phyloP scores from a whole-genome alignment of 2,888 invertebrate species.

The Lasiommata megera region DNA sequence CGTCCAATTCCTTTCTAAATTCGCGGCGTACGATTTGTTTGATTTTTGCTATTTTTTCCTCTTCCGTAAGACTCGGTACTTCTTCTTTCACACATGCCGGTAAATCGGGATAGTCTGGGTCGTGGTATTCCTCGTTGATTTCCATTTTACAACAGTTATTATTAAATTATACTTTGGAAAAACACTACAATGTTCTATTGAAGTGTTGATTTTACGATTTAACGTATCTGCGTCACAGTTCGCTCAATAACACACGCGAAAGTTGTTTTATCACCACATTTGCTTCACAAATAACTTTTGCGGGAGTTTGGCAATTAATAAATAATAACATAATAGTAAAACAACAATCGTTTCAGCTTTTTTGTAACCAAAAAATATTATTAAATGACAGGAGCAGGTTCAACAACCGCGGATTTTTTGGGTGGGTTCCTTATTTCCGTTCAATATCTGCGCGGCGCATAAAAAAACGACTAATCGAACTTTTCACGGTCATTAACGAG shows the following conservation, averaged over 20 bases:
- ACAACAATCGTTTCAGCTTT: conserved; percentile 1
- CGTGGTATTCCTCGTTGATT: conserved; percentile 76
- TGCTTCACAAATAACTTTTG: conserved; percentile 20
- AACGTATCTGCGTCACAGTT: conserved; percentile 24
- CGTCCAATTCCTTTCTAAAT: conserved; percentile 85
- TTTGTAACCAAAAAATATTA: conserved; percentile 57
- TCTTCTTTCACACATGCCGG: conserved; percentile 49
- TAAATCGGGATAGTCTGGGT: conserved; percentile 80
- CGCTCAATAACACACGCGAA: conserved; percentile 39
- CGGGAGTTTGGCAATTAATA: conserved; percentile 3
- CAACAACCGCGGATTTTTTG: conserved; percentile 61
- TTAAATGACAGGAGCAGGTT: conserved; percentile 66
- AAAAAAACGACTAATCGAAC: not conserved
- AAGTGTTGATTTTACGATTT: conserved; percentile 12
- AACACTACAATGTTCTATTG: not conserved
- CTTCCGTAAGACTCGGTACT: conserved; percentile 47
- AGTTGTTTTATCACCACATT: conserved; percentile 31
- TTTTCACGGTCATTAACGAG: conserved; percentile 8
- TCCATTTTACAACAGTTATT: conserved; percentile 51
- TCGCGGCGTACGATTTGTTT: conserved; percentile 85
- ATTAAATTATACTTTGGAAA: conserved; percentile 4
- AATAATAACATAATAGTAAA: conserved; percentile 9
- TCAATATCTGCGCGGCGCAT: conserved; percentile 27
- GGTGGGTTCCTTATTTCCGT: conserved; percentile 32
- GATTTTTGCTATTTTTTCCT: conserved; percentile 74